Percentiles rank a stretch among this genome's conserved stretches.
These are phyloP conservation scores for Artibeus lituratus DNA, from an alignment of 2,797 vertebrate species.

Conservation along the genomic window DNA sequence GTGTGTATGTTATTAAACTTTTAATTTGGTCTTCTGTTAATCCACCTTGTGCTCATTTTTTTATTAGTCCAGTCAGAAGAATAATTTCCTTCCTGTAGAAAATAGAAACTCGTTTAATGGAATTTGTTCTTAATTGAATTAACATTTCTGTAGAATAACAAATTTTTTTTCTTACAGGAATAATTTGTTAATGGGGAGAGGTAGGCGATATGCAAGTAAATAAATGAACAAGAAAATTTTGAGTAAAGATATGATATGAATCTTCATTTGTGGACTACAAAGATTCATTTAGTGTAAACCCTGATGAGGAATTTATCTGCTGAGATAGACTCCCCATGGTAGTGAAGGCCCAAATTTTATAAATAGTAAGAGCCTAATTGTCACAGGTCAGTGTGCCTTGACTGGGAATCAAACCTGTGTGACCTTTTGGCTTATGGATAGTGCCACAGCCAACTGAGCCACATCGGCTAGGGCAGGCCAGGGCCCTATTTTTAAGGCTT, in stretches of 20 bases:
- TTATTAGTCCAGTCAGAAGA: neutral
- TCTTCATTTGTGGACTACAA: neutral
- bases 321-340: neutral
- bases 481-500: neutral
- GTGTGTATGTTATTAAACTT: neutral
- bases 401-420: neutral
- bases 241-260: neutral
- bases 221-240: neutral
- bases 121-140: conserved; percentile 39
- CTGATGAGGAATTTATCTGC: neutral
- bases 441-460: neutral
- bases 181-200: neutral
- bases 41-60: neutral
- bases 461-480: neutral
- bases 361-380: neutral
- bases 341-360: neutral
- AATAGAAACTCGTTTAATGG: conserved; percentile 9
- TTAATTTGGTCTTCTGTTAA: neutral
- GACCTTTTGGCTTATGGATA: neutral
- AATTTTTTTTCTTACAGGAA: neutral
- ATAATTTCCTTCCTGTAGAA: neutral
- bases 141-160: neutral
- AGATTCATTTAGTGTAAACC: neutral
- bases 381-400: neutral
- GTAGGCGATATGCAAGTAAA: neutral